Conservation (phyloP, 2,113 vertebrate species). For the Aviceda subcristata region DNA sequence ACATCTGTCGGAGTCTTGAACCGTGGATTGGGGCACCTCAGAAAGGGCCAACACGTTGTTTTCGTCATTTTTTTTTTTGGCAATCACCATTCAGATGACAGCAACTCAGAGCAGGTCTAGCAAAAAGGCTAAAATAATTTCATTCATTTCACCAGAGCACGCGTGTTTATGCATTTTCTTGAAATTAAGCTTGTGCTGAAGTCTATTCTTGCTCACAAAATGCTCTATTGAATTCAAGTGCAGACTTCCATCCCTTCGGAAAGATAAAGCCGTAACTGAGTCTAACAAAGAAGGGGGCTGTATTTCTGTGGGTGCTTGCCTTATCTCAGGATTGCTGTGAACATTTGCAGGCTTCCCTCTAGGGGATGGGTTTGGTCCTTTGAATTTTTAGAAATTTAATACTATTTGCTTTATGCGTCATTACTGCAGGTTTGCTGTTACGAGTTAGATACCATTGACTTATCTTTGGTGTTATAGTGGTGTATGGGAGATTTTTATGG, state of each 20-base stretch:
- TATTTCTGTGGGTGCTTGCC: not conserved
- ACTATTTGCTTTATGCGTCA: not conserved
- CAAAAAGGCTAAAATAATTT: not conserved
- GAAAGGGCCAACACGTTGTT: not conserved
- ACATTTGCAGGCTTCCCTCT: not conserved
- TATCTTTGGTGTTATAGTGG: not conserved
- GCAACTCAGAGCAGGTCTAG: not conserved
- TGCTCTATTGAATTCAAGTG: not conserved
- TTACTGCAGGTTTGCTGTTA: not conserved
- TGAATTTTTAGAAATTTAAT: not conserved
- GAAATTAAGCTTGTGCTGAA: not conserved
- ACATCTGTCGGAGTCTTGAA: not conserved
- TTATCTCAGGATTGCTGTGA: not conserved
- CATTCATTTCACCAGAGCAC: not conserved
- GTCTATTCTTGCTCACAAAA: not conserved
- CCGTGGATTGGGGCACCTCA: not conserved
- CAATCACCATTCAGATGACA: not conserved
- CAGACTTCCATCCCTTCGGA: not conserved
- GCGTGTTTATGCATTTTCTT: not conserved
- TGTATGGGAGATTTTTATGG: not conserved
- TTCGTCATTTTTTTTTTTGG: not conserved
- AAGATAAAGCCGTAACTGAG: not conserved
- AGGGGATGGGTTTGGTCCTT: not conserved
- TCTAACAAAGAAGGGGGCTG: not conserved
- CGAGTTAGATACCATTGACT: not conserved